These are phyloP conservation scores for Onychorhynchus coronatus DNA, from an alignment of 2,113 vertebrate genomes.

Conservation along the genomic window DNA sequence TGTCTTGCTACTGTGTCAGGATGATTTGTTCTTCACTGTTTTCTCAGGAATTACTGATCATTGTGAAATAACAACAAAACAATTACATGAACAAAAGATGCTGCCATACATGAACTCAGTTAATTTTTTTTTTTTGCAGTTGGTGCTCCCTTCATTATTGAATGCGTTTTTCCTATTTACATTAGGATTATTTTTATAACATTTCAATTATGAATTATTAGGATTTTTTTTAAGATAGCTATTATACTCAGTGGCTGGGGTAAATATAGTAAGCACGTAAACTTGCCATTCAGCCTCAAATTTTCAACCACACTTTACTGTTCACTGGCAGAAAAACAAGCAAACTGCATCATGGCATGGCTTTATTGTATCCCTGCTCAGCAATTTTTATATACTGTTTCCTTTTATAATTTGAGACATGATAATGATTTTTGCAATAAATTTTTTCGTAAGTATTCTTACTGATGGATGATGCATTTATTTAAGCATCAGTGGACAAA, in stretches of 20 bases:
- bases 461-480: constrained; percentile 74
- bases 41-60: background rate
- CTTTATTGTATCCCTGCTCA: constrained; percentile 66
- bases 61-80: background rate
- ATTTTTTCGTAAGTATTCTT: constrained; percentile 75
- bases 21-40: background rate
- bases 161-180: background rate
- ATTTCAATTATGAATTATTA: background rate
- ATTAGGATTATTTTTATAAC: background rate
- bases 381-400: constrained; percentile 78
- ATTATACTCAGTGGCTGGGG: background rate
- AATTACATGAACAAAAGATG: background rate
- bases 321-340: constrained; percentile 50
- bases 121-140: background rate
- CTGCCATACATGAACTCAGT: background rate
- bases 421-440: constrained; percentile 78
- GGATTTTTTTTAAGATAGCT: background rate
- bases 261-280: background rate
- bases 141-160: background rate
- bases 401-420: constrained; percentile 75
- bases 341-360: background rate
- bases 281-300: background rate
- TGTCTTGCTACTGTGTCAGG: background rate
- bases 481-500: constrained; percentile 81
- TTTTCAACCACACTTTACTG: constrained; percentile 32